Conservation (phyloP, 2,113 vertebrate genomes). For the Proterorhinus semilunaris region DNA sequence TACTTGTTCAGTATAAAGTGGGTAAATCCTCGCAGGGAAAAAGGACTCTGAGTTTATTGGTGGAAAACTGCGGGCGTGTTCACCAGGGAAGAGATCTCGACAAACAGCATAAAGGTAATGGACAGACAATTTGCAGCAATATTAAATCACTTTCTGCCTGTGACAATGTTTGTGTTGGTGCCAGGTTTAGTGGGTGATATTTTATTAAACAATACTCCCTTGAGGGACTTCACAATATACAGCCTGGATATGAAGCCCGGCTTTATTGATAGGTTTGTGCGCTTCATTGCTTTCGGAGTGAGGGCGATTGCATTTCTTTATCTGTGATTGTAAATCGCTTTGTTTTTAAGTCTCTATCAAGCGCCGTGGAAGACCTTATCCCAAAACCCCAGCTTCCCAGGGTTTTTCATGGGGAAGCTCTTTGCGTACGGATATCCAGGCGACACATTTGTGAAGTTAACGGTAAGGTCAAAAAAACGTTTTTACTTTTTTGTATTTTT, state of each 20-base stretch:
- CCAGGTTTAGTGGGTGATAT: constrained; percentile 78
- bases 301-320: constrained; percentile 19
- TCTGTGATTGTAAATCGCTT: constrained; percentile 6
- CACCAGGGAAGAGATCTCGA: constrained; percentile 83
- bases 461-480: constrained; percentile 72
- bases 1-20: not conserved
- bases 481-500: no score
- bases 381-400: constrained; percentile 77
- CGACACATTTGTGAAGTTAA: constrained; percentile 89
- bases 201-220: constrained; percentile 73
- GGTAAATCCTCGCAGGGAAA: constrained; percentile 76
- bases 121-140: constrained; percentile 22
- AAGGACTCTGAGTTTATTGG: constrained; percentile 84
- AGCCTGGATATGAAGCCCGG: constrained; percentile 77
- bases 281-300: constrained; percentile 22
- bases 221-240: constrained; percentile 76
- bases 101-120: constrained; percentile 89
- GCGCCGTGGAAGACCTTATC: constrained; percentile 78
- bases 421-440: constrained; percentile 79
- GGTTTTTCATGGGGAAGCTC: constrained; percentile 85
- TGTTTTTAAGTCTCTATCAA: constrained; percentile 72
- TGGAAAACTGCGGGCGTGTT: constrained; percentile 91
- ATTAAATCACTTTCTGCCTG: constrained; percentile 35
- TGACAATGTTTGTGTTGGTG: constrained; percentile 44
- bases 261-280: constrained; percentile 76